These are phyloP conservation scores for Xenus cinereus DNA, from an alignment of 2,113 vertebrate species.

Conservation along the genomic window DNA sequence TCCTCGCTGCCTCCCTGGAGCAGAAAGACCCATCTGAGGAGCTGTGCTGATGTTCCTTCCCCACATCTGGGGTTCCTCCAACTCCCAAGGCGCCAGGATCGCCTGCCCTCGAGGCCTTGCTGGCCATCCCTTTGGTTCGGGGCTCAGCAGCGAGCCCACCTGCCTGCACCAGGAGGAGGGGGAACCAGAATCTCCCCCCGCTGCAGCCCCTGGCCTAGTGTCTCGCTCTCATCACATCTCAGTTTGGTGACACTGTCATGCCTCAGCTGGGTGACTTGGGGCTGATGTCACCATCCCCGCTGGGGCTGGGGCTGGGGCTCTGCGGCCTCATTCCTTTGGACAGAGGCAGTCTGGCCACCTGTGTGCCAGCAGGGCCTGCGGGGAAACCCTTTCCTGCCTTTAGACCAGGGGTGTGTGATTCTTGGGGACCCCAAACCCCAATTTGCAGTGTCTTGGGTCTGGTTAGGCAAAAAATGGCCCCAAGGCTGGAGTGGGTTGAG, in stretches of 20 bases:
- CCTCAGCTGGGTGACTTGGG: background rate
- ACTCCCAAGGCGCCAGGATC: background rate
- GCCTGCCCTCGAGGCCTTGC: accelerated
- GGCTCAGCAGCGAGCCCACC: background rate
- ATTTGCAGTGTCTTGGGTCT: background rate
- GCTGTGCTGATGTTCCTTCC: background rate
- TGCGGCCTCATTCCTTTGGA: too few species aligned
- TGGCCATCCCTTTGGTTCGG: background rate
- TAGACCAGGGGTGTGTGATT: background rate
- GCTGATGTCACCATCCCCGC: background rate
- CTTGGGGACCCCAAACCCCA: background rate
- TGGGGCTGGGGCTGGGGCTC: accelerated
- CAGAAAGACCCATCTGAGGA: accelerated
- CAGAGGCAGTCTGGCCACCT: too few species aligned
- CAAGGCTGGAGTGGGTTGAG: accelerated
- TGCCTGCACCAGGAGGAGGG: background rate
- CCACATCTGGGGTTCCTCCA: background rate
- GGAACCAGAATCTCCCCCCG: accelerated
- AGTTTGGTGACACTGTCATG: accelerated
- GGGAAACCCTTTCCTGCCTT: background rate
- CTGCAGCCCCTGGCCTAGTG: background rate
- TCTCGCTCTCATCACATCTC: accelerated
- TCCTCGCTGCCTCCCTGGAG: background rate
- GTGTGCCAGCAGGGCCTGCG: background rate
- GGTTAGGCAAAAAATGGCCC: background rate